Conservation (phyloP, 1,140 invertebrate species). For the Augochlora pura region DNA sequence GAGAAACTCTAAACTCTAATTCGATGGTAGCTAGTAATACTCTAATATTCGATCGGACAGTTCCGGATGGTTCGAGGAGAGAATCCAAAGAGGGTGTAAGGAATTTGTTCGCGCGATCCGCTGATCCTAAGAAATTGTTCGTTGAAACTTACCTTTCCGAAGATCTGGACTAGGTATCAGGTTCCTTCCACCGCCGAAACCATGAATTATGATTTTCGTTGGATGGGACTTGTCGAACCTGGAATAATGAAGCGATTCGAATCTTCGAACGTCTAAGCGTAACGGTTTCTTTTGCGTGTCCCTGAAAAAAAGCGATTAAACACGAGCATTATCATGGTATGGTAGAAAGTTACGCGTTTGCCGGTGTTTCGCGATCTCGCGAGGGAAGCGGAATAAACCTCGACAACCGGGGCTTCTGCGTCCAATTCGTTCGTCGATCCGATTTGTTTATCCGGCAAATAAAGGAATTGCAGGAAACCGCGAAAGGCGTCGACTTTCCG, state of each 20-base stretch:
- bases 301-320: slow-evolving; percentile 77
- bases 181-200: slow-evolving; percentile 89
- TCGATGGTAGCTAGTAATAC: too few relatives aligned
- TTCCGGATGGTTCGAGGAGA: too few relatives aligned
- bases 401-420: too few relatives aligned
- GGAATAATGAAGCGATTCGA: slow-evolving; percentile 85
- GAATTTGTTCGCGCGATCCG: too few relatives aligned
- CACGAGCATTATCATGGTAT: not conserved
- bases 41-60: too few relatives aligned
- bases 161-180: slow-evolving; percentile 90
- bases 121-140: not conserved
- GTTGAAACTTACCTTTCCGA: slow-evolving; percentile 80
- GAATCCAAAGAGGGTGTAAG: too few relatives aligned
- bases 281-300: slow-evolving; percentile 87
- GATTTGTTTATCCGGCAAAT: too few relatives aligned
- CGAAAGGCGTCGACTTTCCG: too few relatives aligned
- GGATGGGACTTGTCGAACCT: slow-evolving; percentile 87
- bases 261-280: slow-evolving; percentile 85
- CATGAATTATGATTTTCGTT: slow-evolving; percentile 91
- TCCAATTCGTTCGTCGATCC: too few relatives aligned
- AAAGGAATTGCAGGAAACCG: too few relatives aligned
- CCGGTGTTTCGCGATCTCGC: not conserved
- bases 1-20: too few relatives aligned
- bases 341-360: not conserved
- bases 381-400: too few relatives aligned